A percentile compares a stretch with the other conserved stretches of the same genome.
Evolutionary conservation across 2,888 invertebrate species (phyloP).

Genomic region (Dendrolimus pini): DNA sequence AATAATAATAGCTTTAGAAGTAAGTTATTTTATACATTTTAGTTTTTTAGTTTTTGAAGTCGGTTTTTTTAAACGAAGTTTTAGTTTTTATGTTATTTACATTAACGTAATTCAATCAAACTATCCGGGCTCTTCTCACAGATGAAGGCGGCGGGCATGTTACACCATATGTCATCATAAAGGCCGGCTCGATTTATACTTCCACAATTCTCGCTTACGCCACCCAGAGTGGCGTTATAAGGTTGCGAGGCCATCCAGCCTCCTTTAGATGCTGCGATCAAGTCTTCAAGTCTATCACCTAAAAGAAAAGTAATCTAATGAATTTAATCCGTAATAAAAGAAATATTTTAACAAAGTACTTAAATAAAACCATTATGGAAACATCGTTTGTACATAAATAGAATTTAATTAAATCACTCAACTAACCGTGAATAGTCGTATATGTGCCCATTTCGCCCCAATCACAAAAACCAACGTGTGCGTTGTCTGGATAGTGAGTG

Average conservation of each 20-base stretch:
- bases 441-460: conserved; percentile 29
- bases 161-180: conserved; percentile 10
- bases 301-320: background rate
- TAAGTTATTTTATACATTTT: too few relatives aligned
- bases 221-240: conserved; percentile 5
- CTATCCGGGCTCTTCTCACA: conserved; percentile 14
- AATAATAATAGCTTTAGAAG: too few relatives aligned
- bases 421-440: conserved; percentile 33
- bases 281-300: background rate
- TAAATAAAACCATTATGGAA: too few relatives aligned
- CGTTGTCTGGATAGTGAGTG: conserved; percentile 19
- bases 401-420: too few relatives aligned
- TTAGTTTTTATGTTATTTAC: background rate
- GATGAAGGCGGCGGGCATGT: conserved; percentile 8
- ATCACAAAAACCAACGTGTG: conserved; percentile 29
- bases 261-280: background rate
- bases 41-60: too few relatives aligned
- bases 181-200: conserved; percentile 6
- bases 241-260: conserved; percentile 9
- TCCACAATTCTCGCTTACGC: conserved; percentile 10
- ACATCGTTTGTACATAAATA: too few relatives aligned
- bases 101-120: background rate
- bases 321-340: too few relatives aligned
- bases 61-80: too few relatives aligned
- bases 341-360: too few relatives aligned